These are phyloP conservation scores for Calidris pugnax DNA, from an alignment of 2,113 vertebrate genomes.

Conservation along the genomic window DNA sequence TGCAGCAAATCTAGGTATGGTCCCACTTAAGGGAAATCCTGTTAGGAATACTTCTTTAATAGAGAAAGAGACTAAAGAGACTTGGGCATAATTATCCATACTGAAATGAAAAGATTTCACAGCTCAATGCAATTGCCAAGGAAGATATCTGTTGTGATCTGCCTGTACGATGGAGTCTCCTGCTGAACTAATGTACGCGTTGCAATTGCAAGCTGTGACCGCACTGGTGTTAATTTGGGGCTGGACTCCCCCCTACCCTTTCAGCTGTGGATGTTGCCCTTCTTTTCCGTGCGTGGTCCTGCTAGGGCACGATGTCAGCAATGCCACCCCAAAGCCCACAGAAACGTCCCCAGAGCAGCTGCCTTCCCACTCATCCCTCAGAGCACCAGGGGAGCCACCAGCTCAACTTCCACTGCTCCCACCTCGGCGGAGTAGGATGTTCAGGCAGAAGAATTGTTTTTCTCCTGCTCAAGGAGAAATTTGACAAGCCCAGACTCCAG, in stretches of 20 bases:
- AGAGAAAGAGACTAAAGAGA: not conserved
- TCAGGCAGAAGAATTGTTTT: not conserved
- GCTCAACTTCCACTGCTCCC: not conserved
- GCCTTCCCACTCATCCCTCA: not conserved
- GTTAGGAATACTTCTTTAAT: not conserved
- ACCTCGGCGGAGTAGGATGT: accelerated
- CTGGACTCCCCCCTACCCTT: not conserved
- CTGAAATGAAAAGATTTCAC: not conserved
- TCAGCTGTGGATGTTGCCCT: not conserved
- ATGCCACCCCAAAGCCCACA: not conserved
- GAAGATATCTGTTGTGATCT: not conserved
- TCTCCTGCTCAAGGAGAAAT: not conserved
- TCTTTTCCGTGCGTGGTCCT: not conserved
- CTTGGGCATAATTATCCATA: not conserved
- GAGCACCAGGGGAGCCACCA: not conserved
- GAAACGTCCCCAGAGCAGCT: not conserved
- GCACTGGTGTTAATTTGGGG: not conserved
- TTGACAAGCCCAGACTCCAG: not conserved
- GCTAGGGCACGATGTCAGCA: accelerated
- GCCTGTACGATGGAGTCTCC: not conserved
- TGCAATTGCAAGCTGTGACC: not conserved
- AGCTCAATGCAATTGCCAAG: not conserved
- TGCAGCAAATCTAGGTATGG: not conserved
- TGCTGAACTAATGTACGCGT: accelerated
- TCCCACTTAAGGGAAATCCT: not conserved